Base-by-base conservation (phyloP, 1,140 invertebrate genomes). In the Brachionus koreanus region DNA sequence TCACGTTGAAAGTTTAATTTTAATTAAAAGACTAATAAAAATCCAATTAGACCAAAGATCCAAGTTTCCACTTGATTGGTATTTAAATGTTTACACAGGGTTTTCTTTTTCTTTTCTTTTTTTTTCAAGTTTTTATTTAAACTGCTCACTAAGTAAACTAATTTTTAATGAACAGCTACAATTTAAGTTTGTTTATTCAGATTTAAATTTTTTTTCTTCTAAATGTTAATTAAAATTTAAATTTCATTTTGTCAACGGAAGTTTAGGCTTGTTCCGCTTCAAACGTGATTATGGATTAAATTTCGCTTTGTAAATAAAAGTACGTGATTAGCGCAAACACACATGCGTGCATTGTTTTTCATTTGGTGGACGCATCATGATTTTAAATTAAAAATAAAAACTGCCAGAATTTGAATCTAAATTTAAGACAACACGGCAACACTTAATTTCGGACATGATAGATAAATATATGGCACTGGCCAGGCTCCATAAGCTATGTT, bases 1-100 rank as follows among this genome's bases (percentile, higher is more conserved):
- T 57, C 49, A 57, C 16, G 49, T 57, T 19, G 49, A 57, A 57
- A 19, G 49, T 57, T 57, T 57, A 57, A 57, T 57, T 57, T 57
- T 57, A 57, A 57, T 57, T 57, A 57, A 57, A 57, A 57, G 49
- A 57, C 49, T 57, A 57, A 57, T 57, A 57, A 57, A 57, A 57
- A 19, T 57, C 49, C 49, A 57, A 57, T 57, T 57, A 57, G 49
- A 57, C 49, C 49, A 57, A 23, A 57, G 49, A 57, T 57, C 49
- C 49, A 57, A 57, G 49, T 57, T 57, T 57, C 49, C 49, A 57
- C 49, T 57, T 57, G 49, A 57, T 57, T 57, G 49, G 19, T 57
- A 57, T 57, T 57, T 57, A 57, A 57, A 57, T 57, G 49, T 57
- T 57, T 57, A 57, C 49, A 57, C 9, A 23, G 49, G 49, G 49